Base-by-base conservation (phyloP, 2,888 invertebrate genomes). In the Scaptomyza tumidula region DNA sequence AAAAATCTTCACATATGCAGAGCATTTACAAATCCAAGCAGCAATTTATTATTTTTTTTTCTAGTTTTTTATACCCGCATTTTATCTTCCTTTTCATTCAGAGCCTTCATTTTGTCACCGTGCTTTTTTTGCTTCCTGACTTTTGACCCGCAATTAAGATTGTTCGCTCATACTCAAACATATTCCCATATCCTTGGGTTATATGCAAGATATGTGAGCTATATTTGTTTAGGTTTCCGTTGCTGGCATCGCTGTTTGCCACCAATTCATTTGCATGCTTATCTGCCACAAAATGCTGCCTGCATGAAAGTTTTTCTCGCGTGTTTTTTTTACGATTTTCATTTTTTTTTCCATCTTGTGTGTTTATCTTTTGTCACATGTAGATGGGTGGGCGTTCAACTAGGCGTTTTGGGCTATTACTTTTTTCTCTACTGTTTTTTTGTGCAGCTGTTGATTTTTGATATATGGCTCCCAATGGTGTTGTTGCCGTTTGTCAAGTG, bases 61-160 rank as follows among this genome's bases (percentile, higher is more conserved):
- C 13, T 35, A 33, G 6, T 33, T 58, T 29, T 29, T 45, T 56
- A 49, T 7, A 13, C 6, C 45, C 58, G 19, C 9, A 52, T 58
- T 55, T 56, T 67, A 86, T 71, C 56, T 37, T 35, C 58, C 56
- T 59, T 71, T 62, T 50, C 41, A 61, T 62, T 64, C 64, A 48
- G 48, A 48, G 76, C 67, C 61, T 68, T 62, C 45, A 35, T 44
- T 55, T 68, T 72, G 62, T 61, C 59, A 49, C 19, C 48, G 63
- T 54, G 16, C 59, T 49, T 50, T 71, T 76, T 64, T 64, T 69
- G 57, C 67, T 63, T 62, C 33, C 9, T 66, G 62, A 33, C 67
- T 66, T 74, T 59, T 88, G 85, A 85, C 87, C 89, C 78, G 69
- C 87, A 85, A 85, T 85, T 85, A 86, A 88, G 85, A 88, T 88